These are phyloP conservation scores for Chromoteleia sp. DNA, from an alignment of 2,888 invertebrate species.

Conservation along the genomic window DNA sequence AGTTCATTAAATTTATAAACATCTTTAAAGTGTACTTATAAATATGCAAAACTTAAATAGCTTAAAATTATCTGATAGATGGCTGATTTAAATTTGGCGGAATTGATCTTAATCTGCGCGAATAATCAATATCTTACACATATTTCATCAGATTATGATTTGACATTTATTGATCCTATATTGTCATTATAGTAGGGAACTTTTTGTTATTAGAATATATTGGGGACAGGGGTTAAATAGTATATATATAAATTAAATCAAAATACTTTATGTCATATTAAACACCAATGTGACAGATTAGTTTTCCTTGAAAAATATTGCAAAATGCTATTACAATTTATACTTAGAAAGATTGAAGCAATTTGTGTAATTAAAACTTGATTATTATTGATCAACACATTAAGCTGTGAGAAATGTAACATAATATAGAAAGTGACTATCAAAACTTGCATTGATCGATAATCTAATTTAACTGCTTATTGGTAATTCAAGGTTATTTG, in stretches of 20 bases:
- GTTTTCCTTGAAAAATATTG: background rate
- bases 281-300: background rate
- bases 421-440: constrained; percentile 2
- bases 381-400: constrained; percentile 12
- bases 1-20: background rate
- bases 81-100: background rate
- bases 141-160: background rate
- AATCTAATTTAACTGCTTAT: constrained; percentile 13
- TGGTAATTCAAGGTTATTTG: background rate
- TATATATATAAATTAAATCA: background rate
- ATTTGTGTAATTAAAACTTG: constrained; percentile 3
- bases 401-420: background rate
- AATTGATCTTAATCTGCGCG: background rate
- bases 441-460: constrained; percentile 8
- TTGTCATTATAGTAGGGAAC: too few species aligned
- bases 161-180: background rate
- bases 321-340: background rate
- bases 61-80: background rate
- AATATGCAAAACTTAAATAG: background rate
- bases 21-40: background rate
- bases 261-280: too few species aligned
- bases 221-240: too few species aligned
- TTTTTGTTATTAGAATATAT: too few species aligned
- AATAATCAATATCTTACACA: background rate
- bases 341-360: background rate